Base-by-base conservation (phyloP, 1,140 invertebrate species). In the Sarcophaga peregrina region DNA sequence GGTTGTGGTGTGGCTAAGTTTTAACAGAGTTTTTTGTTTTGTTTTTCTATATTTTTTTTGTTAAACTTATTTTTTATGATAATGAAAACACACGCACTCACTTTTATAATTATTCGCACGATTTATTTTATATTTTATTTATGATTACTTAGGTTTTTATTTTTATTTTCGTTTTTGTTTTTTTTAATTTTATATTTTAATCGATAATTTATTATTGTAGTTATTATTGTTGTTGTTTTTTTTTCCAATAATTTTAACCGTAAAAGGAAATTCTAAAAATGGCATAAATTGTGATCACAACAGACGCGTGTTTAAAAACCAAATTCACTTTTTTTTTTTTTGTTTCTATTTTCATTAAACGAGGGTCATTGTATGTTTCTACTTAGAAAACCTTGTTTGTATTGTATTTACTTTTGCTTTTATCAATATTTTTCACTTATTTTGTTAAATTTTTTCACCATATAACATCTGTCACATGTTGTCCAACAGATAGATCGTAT, bases 91-190 rank as follows among this genome's bases (percentile, higher is more conserved):
- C 62, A 68, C 62, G 62, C 25, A 37, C 25, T n/a, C n/a, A n/a
- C 58, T 68, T 68, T 68, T 68, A 8, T 25, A 68, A 68, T 68
- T 68, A 20, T 68, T 68, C 58, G 58, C 58, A 68, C 58, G 58
- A 68, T 68, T 68, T 17, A n/a, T n/a, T n/a, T n/a, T n/a, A n/a
- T n/a, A 37, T 4, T 37, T 37, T 37, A 2, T 37, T 37, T 37
- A 17, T 20, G 20, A 68, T 68, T 68, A 25, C n/a, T 68, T 68
- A 68, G 20, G 17, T 20, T 68, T 68, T 68, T 68, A 68, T 68
- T 68, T 68, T 52, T 9, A 4, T 37, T 37, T 37, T 37, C n/a
- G n/a, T 25, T 68, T 20, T 8, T 68, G 5, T 68, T 68, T 68
- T 17, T 68, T 68, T 68, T 2, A 37, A 37, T 37, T 37, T 37